Conservation (phyloP, 2,888 invertebrate species). For the Branchinecta sandiegonensis region DNA sequence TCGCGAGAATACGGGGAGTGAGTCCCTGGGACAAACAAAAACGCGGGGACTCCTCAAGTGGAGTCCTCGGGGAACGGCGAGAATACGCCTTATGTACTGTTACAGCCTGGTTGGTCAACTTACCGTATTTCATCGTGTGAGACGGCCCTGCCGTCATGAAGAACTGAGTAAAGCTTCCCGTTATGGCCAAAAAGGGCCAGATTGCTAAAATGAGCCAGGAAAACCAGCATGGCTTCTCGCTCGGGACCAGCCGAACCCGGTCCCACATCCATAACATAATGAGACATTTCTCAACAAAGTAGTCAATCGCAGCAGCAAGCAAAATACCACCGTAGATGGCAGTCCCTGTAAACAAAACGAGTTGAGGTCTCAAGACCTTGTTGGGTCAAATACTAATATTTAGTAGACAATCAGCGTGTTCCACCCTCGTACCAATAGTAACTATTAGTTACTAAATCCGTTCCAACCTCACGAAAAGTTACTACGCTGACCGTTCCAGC, state of each 20-base stretch:
- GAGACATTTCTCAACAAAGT: conserved; percentile 54
- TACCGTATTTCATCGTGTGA: conserved; percentile 14
- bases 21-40: too few species aligned
- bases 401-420: too few species aligned
- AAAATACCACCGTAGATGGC: conserved; percentile 49
- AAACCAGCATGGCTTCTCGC: conserved; percentile 45
- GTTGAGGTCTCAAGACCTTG: too few species aligned
- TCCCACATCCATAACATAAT: conserved; percentile 54
- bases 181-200: conserved; percentile 53
- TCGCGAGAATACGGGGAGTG: too few species aligned
- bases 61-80: too few species aligned
- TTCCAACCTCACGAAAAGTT: too few species aligned
- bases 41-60: too few species aligned
- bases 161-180: conserved; percentile 53
- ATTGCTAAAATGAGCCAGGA: conserved; percentile 57
- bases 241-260: conserved; percentile 39
- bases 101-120: neutral
- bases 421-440: too few species aligned
- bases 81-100: too few species aligned
- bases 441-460: too few species aligned
- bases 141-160: conserved; percentile 44
- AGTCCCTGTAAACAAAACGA: conserved; percentile 30
- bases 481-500: too few species aligned
- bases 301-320: conserved; percentile 53
- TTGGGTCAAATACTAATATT: too few species aligned